Evolutionary conservation across 1,140 invertebrate genomes (phyloP).

Genomic region (Nymphalis io): DNA sequence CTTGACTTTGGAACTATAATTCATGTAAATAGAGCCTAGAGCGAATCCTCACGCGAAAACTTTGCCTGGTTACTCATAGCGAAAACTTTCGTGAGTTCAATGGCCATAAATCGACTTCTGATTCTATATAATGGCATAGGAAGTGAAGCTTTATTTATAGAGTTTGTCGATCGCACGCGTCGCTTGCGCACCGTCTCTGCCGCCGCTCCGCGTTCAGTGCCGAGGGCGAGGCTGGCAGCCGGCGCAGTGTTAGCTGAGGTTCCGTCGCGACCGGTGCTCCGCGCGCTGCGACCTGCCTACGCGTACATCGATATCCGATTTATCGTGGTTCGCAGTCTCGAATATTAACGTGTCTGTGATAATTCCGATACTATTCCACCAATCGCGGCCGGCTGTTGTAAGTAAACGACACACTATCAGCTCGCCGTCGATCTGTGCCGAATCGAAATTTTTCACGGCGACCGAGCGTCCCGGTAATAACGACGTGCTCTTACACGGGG

Average conservation of each 20-base stretch:
- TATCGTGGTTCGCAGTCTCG: constrained; percentile 48
- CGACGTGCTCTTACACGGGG: constrained; percentile 63
- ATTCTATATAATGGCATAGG: constrained; percentile 63
- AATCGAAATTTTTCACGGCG: constrained; percentile 59
- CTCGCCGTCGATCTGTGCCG: constrained; percentile 51
- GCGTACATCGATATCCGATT: constrained; percentile 38
- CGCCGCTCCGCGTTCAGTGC: constrained; percentile 20
- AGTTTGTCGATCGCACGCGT: constrained; percentile 54
- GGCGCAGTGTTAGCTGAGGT: constrained; percentile 48
- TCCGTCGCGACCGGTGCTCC: constrained; percentile 50
- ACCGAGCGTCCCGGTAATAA: constrained; percentile 53
- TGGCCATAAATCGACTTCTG: constrained; percentile 74
- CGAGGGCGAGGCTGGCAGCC: constrained; percentile 33
- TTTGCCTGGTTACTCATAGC: constrained; percentile 48
- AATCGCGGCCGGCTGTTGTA: constrained; percentile 54
- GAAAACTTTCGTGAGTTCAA: constrained; percentile 73
- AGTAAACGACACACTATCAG: constrained; percentile 55
- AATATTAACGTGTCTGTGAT: constrained; percentile 68
- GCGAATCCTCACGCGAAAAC: constrained; percentile 32
- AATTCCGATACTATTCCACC: constrained; percentile 61
- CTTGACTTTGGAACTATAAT: constrained; percentile 42
- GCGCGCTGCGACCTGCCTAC: constrained; percentile 24
- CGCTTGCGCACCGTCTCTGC: constrained; percentile 47
- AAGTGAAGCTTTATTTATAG: constrained; percentile 76
- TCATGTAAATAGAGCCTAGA: constrained; percentile 21